Base-by-base conservation (phyloP, 2,888 invertebrate genomes). In the Andrena bucephala region DNA sequence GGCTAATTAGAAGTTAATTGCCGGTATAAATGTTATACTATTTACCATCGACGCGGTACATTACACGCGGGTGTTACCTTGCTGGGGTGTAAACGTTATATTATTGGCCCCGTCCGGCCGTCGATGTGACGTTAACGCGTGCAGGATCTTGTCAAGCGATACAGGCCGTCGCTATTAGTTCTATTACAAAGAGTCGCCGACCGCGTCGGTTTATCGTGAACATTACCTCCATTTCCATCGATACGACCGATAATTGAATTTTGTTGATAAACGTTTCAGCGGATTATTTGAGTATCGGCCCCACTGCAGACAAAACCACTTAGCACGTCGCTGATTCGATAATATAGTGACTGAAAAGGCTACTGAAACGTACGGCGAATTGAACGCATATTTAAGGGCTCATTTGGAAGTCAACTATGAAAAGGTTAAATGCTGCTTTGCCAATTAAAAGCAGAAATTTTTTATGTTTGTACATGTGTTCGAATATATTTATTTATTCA, bases 1-100 rank as follows among this genome's bases (percentile, higher is more conserved):
- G 33, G 29, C 71, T 83, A 83, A 83, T 82, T 82, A 76, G 82
- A 82, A 81, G 82, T 82, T 82, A 82, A 82, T 81, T 81, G 63
- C 82, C 76, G 75, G 82, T 81, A 82, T 82, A 82, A 82, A 82
- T 82, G 82, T 82, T 82, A 81, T 59, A 71, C 71, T 71, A 73
- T 82, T 81, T 76, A 81, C 75, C 67, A 70, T 48, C 57, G 71
- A 62, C 54, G 20, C 42, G 82, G 24, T 68, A 63, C 71, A 63
- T 76, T 81, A 65, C 76, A 68, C 68, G 20, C 24, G 59, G 4
- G 48, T 50, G 82, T 81, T 75, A 42, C 57, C 57, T 59, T 20
- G 63, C 3, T n/a, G 24, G 24, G 63, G 31, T 71, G 76, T 76
- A 81, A 82, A 71, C 57, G 71, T 33, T 63, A 68, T 71, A 76